A percentile compares a stretch with the other conserved stretches of the same genome.
Conservation (phyloP, 2,888 invertebrate genomes). For the Slavum lentiscoides region DNA sequence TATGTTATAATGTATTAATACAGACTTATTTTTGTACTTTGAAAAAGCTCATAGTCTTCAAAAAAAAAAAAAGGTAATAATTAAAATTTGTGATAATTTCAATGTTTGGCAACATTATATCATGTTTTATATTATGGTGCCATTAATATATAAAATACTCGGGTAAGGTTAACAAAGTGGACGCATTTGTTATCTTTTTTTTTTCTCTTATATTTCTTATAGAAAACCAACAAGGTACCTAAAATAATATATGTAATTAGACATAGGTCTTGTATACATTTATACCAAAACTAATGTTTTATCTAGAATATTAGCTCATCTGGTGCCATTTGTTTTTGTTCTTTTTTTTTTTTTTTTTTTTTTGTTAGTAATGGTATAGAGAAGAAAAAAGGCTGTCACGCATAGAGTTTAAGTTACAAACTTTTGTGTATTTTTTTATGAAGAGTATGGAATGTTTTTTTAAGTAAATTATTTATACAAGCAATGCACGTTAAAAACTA, state of each 20-base stretch:
- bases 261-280: conserved; percentile 29
- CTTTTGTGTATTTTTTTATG: conserved; percentile 52
- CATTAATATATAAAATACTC: conserved; percentile 37
- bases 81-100: conserved; percentile 49
- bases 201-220: conserved; percentile 21
- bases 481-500: conserved; percentile 50
- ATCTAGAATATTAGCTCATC: conserved; percentile 35
- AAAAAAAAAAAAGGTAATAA: conserved; percentile 37
- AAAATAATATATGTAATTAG: conserved; percentile 33
- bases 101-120: conserved; percentile 45
- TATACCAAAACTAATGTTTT: conserved; percentile 50
- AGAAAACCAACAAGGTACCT: conserved; percentile 52
- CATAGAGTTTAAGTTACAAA: conserved; percentile 51
- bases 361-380: conserved; percentile 49
- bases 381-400: conserved; percentile 53
- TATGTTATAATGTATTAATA: conserved; percentile 33
- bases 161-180: conserved; percentile 47
- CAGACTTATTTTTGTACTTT: conserved; percentile 51
- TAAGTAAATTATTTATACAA: conserved; percentile 52
- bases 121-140: conserved; percentile 38
- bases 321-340: conserved; percentile 51
- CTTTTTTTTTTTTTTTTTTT: conserved; percentile 12
- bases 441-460: conserved; percentile 52
- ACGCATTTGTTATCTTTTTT: conserved; percentile 41
- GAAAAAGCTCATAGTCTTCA: conserved; percentile 51